Conservation (phyloP, 2,113 vertebrate genomes). For the Poicephalus meyeri region DNA sequence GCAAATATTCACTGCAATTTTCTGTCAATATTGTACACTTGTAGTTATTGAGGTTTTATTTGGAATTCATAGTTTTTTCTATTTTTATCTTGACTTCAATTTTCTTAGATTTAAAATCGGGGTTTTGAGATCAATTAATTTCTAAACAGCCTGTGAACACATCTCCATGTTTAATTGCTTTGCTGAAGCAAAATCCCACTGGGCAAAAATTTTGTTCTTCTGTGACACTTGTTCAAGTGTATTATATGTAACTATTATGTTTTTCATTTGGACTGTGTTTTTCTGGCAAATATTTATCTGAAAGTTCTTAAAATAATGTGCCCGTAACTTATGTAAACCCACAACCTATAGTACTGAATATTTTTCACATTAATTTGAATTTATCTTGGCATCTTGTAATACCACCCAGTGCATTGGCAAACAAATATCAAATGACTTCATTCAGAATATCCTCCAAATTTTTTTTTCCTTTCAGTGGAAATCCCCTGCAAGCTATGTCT, state of each 20-base stretch:
- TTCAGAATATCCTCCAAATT: slow-evolving; percentile 14
- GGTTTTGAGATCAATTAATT: not conserved
- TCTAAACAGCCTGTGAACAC: not conserved
- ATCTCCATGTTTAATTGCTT: not conserved
- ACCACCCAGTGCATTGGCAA: not conserved
- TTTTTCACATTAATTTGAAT: slow-evolving; percentile 33
- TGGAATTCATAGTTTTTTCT: not conserved
- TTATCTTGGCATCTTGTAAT: slow-evolving; percentile 51
- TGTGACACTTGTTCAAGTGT: not conserved
- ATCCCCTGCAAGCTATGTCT: slow-evolving; percentile 26
- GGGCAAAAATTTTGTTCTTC: not conserved
- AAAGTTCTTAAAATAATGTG: not conserved
- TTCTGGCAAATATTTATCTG: not conserved
- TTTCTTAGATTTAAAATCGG: not conserved
- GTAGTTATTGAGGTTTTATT: not conserved
- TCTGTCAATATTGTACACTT: not conserved
- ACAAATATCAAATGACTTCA: slow-evolving; percentile 22
- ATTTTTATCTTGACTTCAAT: not conserved
- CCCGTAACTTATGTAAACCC: not conserved
- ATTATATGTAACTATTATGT: not conserved
- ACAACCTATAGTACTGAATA: not conserved
- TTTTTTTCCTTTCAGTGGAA: slow-evolving; percentile 30
- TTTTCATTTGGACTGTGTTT: not conserved
- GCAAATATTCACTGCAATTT: not conserved
- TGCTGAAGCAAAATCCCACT: not conserved